phyloP scores from a whole-genome alignment of 2,888 invertebrate species.

The Leptopilina myrica region DNA sequence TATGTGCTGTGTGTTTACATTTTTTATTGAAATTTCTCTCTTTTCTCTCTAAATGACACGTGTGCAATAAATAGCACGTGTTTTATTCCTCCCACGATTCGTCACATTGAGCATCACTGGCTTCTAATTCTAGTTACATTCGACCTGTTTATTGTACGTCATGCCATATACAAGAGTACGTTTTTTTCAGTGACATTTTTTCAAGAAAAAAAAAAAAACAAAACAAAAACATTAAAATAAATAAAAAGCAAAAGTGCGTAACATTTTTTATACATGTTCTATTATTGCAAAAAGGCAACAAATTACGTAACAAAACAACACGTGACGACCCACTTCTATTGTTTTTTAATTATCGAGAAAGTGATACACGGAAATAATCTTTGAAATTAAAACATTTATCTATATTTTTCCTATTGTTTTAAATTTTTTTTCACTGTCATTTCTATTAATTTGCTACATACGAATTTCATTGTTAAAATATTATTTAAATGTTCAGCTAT shows the following conservation, averaged over 20 bases:
- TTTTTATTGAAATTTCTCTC: background rate
- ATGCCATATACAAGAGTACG: conserved; percentile 35
- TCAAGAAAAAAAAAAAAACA: background rate
- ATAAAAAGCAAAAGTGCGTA: background rate
- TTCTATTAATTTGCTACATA: background rate
- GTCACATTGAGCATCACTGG: conserved; percentile 4
- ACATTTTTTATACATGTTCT: background rate
- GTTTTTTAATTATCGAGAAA: conserved; percentile 30
- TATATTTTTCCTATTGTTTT: background rate
- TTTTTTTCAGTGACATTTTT: conserved; percentile 2
- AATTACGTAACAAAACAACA: conserved; percentile 4
- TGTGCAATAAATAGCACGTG: conserved; percentile 3
- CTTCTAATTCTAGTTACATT: conserved; percentile 31
- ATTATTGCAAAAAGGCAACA: background rate
- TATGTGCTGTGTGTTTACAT: background rate
- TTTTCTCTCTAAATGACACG: conserved; percentile 5
- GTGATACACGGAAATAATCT: conserved; percentile 13
- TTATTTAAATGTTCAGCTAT: no score
- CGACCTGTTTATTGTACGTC: conserved; percentile 23
- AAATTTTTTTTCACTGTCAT: background rate
- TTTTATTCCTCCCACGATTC: background rate
- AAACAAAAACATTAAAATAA: no score
- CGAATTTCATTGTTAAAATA: no score
- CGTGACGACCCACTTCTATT: background rate
- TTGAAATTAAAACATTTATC: background rate